These are phyloP conservation scores for Druceiella hillmani DNA, from an alignment of 2,888 invertebrate species.

Conservation along the genomic window DNA sequence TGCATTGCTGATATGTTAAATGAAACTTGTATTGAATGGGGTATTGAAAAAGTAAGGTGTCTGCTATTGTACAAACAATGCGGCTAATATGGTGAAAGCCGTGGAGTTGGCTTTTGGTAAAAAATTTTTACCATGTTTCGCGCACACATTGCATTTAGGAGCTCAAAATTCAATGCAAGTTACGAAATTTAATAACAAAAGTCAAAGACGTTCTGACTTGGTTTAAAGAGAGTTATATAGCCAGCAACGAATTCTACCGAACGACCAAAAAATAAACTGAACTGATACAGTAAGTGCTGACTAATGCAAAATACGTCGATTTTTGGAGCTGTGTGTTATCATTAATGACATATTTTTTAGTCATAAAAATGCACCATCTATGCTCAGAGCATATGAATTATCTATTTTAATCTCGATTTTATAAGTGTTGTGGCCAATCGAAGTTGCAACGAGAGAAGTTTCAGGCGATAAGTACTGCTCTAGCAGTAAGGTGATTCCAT, in stretches of 20 bases:
- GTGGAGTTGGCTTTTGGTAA: constrained; percentile 27
- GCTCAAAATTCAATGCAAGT: constrained; percentile 22
- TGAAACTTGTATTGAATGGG: constrained; percentile 25
- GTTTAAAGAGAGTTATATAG: constrained; percentile 27
- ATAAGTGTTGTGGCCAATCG: constrained; percentile 26
- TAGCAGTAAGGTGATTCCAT: constrained; percentile 25
- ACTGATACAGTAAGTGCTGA: constrained; percentile 15
- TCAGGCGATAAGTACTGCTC: constrained; percentile 29
- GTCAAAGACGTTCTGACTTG: constrained; percentile 27
- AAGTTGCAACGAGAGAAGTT: constrained; percentile 30
- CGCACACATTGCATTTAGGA: constrained; percentile 31
- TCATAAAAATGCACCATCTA: constrained; percentile 27
- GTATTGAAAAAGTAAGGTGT: constrained; percentile 24
- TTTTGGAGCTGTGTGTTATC: constrained; percentile 25
- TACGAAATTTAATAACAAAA: constrained; percentile 24
- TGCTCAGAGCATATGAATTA: constrained; percentile 27
- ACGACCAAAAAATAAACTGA: not conserved
- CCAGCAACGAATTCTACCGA: constrained; percentile 17
- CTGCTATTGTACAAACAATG: constrained; percentile 26
- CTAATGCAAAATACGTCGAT: constrained; percentile 28
- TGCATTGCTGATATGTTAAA: constrained; percentile 26
- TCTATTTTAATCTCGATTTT: constrained; percentile 24
- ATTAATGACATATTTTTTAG: constrained; percentile 26
- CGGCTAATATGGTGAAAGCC: constrained; percentile 27
- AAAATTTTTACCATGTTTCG: constrained; percentile 30